Evolutionary conservation across 2,888 invertebrate species (phyloP).

Genomic region (Polydrusus pterygomalis): DNA sequence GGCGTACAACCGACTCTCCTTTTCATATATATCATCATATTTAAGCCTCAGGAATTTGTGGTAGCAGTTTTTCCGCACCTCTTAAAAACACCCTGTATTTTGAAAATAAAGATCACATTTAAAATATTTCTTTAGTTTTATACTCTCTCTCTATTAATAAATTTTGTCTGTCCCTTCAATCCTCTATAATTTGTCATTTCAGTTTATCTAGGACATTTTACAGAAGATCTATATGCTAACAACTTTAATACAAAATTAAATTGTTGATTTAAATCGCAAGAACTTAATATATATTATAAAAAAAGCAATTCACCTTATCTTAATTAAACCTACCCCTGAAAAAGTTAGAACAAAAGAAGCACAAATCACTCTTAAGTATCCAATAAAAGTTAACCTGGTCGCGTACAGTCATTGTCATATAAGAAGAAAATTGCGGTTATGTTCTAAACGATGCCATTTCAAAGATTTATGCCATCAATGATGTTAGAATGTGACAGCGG

Average conservation of each 20-base stretch:
- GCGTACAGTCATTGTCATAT: constrained; percentile 1
- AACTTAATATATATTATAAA: constrained; percentile 21
- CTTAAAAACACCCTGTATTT: no score
- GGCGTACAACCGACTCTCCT: no score
- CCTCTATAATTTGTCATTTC: constrained; percentile 8
- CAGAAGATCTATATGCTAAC: not conserved
- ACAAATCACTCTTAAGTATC: constrained; percentile 25
- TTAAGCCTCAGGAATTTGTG: no score
- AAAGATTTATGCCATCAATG: not conserved
- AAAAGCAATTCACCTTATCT: constrained; percentile 24
- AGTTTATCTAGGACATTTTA: not conserved
- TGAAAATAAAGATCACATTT: no score
- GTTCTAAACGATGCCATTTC: not conserved
- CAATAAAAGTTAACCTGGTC: constrained; percentile 22
- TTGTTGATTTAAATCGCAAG: constrained; percentile 11
- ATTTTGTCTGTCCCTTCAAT: not conserved
- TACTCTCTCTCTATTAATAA: not conserved
- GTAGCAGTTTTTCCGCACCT: no score
- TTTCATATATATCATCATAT: no score
- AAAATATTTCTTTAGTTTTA: no score
- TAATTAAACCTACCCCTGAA: constrained; percentile 16
- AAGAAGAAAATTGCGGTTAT: not conserved
- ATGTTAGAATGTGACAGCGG: not conserved
- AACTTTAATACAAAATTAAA: constrained; percentile 15
- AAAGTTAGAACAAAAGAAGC: constrained; percentile 22